phyloP scores from a whole-genome alignment of 2,797 vertebrate genomes.

The Coregonus sp. region DNA sequence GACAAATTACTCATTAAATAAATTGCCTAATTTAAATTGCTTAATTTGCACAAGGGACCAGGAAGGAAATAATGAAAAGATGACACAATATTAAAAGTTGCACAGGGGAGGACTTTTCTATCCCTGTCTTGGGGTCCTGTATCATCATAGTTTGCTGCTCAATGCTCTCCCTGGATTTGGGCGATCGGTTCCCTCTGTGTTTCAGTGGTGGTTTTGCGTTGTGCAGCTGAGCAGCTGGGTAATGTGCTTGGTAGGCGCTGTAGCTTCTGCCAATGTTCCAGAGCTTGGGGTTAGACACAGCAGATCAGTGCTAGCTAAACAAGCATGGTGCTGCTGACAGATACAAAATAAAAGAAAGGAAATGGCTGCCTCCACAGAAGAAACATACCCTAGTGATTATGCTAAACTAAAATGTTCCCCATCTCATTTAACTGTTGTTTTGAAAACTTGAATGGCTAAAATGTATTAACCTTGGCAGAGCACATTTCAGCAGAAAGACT shows the following conservation, averaged over 20 bases:
- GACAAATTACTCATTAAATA: neutral
- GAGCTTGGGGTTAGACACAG: neutral
- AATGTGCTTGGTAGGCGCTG: neutral
- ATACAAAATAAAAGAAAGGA: neutral
- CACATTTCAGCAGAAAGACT: neutral
- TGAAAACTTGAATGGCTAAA: neutral
- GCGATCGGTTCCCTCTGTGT: neutral
- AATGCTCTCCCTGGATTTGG: neutral
- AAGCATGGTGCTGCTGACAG: neutral
- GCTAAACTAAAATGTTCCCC: neutral
- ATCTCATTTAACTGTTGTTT: neutral
- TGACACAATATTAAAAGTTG: constrained; percentile 8
- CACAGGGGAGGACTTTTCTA: neutral
- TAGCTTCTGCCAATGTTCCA: neutral
- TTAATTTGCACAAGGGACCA: neutral
- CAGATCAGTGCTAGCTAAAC: neutral
- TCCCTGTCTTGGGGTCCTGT: neutral
- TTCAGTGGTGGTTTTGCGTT: neutral
- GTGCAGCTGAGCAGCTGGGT: neutral
- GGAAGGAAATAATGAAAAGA: neutral
- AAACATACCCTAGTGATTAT: neutral
- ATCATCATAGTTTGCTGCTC: neutral
- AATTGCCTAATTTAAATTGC: neutral
- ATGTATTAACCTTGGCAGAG: neutral
- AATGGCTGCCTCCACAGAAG: neutral